phyloP scores from a whole-genome alignment of 2,113 vertebrate genomes.

The Atherinomorus stipes region DNA sequence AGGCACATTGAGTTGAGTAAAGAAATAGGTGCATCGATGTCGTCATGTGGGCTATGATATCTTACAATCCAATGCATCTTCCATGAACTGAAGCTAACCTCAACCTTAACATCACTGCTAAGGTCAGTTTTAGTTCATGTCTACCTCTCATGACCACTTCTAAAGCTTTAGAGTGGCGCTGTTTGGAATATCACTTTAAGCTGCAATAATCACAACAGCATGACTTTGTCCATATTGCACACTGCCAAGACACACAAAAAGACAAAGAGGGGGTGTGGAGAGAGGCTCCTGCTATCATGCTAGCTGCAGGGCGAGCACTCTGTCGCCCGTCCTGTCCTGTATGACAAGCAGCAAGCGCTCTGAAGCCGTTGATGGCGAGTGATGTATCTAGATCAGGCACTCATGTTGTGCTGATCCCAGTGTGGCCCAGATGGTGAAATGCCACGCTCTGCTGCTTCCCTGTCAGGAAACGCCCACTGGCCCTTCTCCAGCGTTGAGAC shows the following conservation, averaged over 20 bases:
- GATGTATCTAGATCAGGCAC: conserved; percentile 73
- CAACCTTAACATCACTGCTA: background rate
- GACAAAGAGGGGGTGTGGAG: background rate
- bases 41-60: background rate
- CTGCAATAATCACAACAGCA: conserved; percentile 20
- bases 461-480: conserved; percentile 48
- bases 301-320: conserved; percentile 50
- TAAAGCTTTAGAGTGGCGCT: background rate
- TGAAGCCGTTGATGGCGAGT: conserved; percentile 60
- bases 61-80: background rate
- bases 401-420: conserved; percentile 64
- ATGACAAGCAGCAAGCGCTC: conserved; percentile 55
- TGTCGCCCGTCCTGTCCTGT: conserved; percentile 49
- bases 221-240: conserved; percentile 38
- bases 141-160: background rate
- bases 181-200: conserved; percentile 10
- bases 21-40: background rate
- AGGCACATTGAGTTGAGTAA: no score
- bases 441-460: conserved; percentile 51
- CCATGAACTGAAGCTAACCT: background rate
- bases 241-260: background rate
- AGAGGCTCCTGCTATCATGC: conserved; percentile 33
- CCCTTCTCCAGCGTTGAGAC: conserved; percentile 31
- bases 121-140: background rate
- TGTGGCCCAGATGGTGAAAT: conserved; percentile 68